These are phyloP conservation scores for Anastatus disparis DNA, from an alignment of 1,140 invertebrate species.

Conservation along the genomic window DNA sequence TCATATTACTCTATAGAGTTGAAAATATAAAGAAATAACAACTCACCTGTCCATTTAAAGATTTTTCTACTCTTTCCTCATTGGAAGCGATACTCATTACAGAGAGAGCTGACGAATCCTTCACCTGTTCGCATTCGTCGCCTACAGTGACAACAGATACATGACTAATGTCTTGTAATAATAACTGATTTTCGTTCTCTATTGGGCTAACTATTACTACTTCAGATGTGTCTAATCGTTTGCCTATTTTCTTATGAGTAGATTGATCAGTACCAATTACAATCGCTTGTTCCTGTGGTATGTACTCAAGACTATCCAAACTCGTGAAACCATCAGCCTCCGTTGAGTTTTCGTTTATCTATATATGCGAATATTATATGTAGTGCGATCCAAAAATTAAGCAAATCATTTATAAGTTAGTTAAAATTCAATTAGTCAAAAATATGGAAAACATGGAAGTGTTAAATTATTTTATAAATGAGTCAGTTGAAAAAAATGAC, in stretches of 20 bases:
- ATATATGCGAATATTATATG: background rate
- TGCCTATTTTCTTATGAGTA: conserved; percentile 60
- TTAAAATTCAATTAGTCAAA: too few species aligned
- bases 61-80: conserved; percentile 52
- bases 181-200: conserved; percentile 45
- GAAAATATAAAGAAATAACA: background rate
- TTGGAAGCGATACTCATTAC: too few species aligned
- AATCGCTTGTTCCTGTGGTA: conserved; percentile 67
- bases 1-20: background rate
- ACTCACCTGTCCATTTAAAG: conserved; percentile 55
- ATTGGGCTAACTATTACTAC: conserved; percentile 79
- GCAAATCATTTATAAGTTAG: too few species aligned
- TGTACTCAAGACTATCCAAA: conserved; percentile 78
- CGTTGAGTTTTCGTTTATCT: conserved; percentile 72
- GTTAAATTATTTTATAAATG: too few species aligned
- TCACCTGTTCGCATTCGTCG: conserved; percentile 78
- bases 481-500: too few species aligned
- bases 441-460: too few species aligned
- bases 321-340: conserved; percentile 78
- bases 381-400: too few species aligned
- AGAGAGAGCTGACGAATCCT: conserved; percentile 70
- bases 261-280: conserved; percentile 52
- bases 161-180: conserved; percentile 79
- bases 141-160: conserved; percentile 91
- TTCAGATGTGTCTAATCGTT: conserved; percentile 84